A percentile compares a stretch with the other conserved stretches of the same genome.
Evolutionary conservation across 2,888 invertebrate species (phyloP).

Genomic region (Drosophila silvestris): DNA sequence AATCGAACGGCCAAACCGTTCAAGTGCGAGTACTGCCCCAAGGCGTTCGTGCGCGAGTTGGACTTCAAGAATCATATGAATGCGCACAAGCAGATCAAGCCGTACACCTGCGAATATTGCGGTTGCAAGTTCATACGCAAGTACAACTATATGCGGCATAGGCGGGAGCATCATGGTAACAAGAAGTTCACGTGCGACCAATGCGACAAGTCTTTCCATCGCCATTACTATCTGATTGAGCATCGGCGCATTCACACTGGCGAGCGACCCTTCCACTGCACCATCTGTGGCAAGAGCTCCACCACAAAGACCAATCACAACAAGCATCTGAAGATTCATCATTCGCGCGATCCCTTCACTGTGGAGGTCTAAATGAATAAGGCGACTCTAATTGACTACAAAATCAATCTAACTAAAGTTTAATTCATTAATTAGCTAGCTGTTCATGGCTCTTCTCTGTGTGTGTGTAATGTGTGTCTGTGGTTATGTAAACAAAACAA

Average conservation of each 20-base stretch:
- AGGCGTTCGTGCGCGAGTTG: conserved; percentile 92
- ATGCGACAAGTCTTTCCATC: conserved; percentile 94
- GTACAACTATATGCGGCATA: conserved; percentile 94
- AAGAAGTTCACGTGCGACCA: conserved; percentile 91
- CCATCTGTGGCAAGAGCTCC: conserved; percentile 95
- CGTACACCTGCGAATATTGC: conserved; percentile 94
- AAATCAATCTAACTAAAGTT: conserved; percentile 56
- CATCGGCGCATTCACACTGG: conserved; percentile 95
- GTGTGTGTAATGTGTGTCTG: conserved; percentile 73
- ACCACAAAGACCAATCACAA: conserved; percentile 96
- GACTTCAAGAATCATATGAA: conserved; percentile 94
- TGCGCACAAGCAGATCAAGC: conserved; percentile 92
- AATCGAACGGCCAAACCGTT: conserved; percentile 93
- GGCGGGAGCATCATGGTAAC: conserved; percentile 92
- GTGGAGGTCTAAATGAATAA: conserved; percentile 87
- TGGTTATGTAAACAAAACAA: conserved; percentile 64
- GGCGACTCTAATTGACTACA: conserved; percentile 26
- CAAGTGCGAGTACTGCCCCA: conserved; percentile 93
- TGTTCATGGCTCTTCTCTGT: conserved; percentile 74
- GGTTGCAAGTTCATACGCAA: conserved; percentile 95
- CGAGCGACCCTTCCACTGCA: conserved; percentile 91
- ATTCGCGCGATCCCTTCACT: conserved; percentile 94
- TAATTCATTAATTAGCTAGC: conserved; percentile 69
- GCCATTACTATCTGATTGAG: conserved; percentile 94
- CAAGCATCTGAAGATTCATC: conserved; percentile 95